Evolutionary conservation across 2,888 invertebrate genomes (phyloP).

Genomic region (Saturnia japonica): DNA sequence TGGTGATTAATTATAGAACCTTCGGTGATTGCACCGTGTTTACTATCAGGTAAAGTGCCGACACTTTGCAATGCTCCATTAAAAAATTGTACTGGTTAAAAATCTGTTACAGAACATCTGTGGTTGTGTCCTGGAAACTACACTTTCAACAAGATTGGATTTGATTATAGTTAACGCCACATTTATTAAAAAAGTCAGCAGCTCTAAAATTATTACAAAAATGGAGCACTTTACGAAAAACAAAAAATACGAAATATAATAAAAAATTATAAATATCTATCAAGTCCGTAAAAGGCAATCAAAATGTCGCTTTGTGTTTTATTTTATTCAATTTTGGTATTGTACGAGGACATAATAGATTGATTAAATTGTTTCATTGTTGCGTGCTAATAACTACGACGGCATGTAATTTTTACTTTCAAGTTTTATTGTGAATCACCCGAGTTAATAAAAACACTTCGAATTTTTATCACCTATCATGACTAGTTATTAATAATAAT

Average conservation of each 20-base stretch:
- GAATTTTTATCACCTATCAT: not conserved
- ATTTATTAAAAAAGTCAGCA: not conserved
- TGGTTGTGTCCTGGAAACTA: no score
- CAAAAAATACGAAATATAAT: not conserved
- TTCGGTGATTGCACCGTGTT: no score
- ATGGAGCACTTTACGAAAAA: not conserved
- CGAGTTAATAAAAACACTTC: not conserved
- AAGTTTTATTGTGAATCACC: slow-evolving; percentile 18
- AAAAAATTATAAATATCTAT: not conserved
- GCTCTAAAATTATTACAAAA: no score
- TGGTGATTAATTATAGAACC: no score
- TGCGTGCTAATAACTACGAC: slow-evolving; percentile 25
- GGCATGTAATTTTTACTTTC: slow-evolving; percentile 25
- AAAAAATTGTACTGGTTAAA: no score
- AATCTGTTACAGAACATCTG: no score
- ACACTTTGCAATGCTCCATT: no score
- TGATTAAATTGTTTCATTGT: not conserved
- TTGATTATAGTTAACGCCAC: no score
- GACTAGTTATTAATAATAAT: not conserved
- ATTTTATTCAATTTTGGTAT: not conserved
- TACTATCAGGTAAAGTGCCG: no score
- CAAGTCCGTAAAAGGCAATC: not conserved
- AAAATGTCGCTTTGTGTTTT: not conserved
- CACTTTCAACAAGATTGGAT: no score
- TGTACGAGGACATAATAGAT: slow-evolving; percentile 6